These are phyloP conservation scores for Anableps anableps DNA, from an alignment of 2,797 vertebrate genomes.

Conservation along the genomic window DNA sequence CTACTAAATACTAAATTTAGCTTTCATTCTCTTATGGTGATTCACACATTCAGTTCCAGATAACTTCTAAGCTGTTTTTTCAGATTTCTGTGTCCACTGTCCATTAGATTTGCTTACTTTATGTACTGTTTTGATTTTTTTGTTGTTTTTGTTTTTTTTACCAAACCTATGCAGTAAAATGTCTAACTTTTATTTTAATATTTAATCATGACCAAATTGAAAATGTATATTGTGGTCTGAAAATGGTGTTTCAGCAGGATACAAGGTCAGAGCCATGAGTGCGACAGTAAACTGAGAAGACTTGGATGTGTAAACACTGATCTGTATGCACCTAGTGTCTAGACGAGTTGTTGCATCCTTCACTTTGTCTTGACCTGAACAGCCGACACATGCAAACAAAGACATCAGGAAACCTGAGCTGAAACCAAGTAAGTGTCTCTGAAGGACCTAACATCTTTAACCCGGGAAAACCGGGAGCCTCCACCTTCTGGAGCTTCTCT, in stretches of 20 bases:
- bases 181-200: too few relatives aligned
- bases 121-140: too few relatives aligned
- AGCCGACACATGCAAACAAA: conserved; percentile 44
- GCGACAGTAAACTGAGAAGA: conserved; percentile 22
- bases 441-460: conserved; percentile 28
- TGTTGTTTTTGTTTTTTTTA: too few relatives aligned
- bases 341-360: conserved; percentile 32
- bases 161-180: too few relatives aligned
- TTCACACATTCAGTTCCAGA: too few relatives aligned
- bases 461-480: conserved; percentile 48
- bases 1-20: too few relatives aligned
- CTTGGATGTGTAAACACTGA: conserved; percentile 32
- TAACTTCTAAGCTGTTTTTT: too few relatives aligned
- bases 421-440: conserved; percentile 20
- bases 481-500: conserved; percentile 42
- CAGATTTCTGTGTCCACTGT: too few relatives aligned
- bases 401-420: conserved; percentile 58
- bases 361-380: conserved; percentile 31
- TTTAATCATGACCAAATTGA: too few relatives aligned
- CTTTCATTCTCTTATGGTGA: too few relatives aligned
- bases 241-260: not conserved
- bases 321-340: conserved; percentile 29
- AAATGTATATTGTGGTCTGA: too few relatives aligned
- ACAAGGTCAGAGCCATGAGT: conserved; percentile 18
- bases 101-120: too few relatives aligned